Evolutionary conservation across 2,888 invertebrate genomes (phyloP), one percentile per base, ranked within the genome.

Genomic region (Cephus pygmeus): DNA sequence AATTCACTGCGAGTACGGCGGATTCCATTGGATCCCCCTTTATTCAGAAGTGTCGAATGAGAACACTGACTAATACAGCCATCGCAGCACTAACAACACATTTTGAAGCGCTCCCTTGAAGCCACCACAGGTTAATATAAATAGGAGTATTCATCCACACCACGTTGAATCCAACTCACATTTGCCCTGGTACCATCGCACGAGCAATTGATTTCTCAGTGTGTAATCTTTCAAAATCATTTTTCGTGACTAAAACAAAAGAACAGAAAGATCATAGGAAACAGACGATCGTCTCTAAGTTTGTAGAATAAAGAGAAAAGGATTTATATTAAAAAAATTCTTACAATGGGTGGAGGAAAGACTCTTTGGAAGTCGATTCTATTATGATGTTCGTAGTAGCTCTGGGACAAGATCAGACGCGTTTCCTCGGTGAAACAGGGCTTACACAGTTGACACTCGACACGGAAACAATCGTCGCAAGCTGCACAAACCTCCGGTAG

Each of bases 131-230:
- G 15, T 40, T 40, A 15, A 15, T 15, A 15, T 15, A 40, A 40
- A 15, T 40, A 40, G 40, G 15, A 6, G 6, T 36, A 77, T 77
- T 85, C 79, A 88, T 76, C 82, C 82, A 89, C 98, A 98, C 97
- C 98, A 98, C 40, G 94, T 93, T 4, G 91, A 83, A 87, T 98
- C 97, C 80, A 94, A 92, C 83, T 95, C 92, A 89, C 98, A 99
- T 92, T 98, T 98, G 75, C 96, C 97, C 91, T 96, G 94, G 91
- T 96, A 98, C 98, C 98, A 99, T 80, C 95, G 92, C 75, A 95
- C 93, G 89, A 97, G 94, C 81, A 97, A 92, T 89, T 94, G 94
- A 91, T 98, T 98, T 82, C 92, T 93, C 73, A 93, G 90, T 9
- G 94, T 94, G 80, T 96, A 93, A 36, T 93, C 91, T 77, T 93